Evolutionary conservation across 2,888 invertebrate genomes (phyloP).

Genomic region (Leucophenga maculata): DNA sequence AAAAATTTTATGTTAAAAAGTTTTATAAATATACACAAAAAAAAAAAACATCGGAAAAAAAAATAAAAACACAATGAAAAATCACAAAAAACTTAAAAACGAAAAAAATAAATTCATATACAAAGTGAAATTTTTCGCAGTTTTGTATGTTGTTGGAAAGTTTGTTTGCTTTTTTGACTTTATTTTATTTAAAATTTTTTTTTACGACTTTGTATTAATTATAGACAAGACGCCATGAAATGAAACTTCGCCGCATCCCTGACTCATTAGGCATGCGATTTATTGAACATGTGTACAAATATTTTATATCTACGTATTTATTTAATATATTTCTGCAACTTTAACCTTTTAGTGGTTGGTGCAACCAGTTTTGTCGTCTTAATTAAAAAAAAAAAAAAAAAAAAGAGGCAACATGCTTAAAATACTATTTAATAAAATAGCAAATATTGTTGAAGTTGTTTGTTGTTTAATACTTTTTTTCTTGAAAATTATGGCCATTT

Average conservation of each 20-base stretch:
- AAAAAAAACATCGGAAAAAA: background rate
- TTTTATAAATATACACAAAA: conserved; percentile 1
- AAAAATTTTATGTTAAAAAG: conserved; percentile 8
- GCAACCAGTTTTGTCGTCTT: conserved; percentile 1
- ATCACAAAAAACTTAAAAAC: background rate
- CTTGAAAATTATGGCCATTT: no score
- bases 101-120: background rate
- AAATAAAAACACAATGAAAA: background rate
- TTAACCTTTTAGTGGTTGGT: conserved; percentile 3
- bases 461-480: no score
- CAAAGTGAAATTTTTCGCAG: conserved; percentile 5
- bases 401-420: background rate
- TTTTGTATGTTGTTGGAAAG: background rate
- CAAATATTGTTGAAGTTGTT: background rate
- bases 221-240: background rate
- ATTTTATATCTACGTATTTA: background rate
- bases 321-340: conserved; percentile 6
- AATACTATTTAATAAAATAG: background rate
- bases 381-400: background rate
- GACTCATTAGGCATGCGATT: conserved; percentile 1
- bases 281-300: background rate
- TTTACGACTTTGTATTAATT: no score
- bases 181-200: background rate
- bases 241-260: background rate
- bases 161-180: background rate